Evolutionary conservation across 1,140 invertebrate genomes (phyloP).

Genomic region (Paraescarpia echinospica): DNA sequence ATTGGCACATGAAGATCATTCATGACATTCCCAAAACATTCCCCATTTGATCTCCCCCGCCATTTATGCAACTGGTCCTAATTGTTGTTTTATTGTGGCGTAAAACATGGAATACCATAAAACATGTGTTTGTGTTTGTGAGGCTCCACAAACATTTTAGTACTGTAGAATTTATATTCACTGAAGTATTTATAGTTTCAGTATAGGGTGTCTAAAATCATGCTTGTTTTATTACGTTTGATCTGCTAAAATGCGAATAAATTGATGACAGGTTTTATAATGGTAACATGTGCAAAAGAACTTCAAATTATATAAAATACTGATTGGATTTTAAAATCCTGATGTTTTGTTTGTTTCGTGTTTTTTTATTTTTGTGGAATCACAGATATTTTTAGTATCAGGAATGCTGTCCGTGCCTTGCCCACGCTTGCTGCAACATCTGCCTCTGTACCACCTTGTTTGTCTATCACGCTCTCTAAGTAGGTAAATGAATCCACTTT

Average conservation of each 20-base stretch:
- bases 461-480: no score
- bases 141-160: not conserved
- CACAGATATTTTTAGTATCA: no score
- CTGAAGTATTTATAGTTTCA: not conserved
- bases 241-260: no score
- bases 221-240: no score
- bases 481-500: no score
- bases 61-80: not conserved
- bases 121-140: not conserved
- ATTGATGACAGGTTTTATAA: no score
- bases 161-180: not conserved
- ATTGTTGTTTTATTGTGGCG: not conserved
- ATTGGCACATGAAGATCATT: not conserved
- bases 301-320: not conserved
- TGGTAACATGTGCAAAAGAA: not conserved
- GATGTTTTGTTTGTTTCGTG: not conserved
- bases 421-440: no score
- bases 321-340: not conserved
- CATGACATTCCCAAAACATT: not conserved
- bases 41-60: not conserved
- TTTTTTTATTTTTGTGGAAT: not conserved
- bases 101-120: not conserved
- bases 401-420: no score
- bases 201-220: not conserved
- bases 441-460: no score